These are phyloP conservation scores for Acleris holmiana DNA, from an alignment of 2,888 invertebrate genomes.

Conservation along the genomic window DNA sequence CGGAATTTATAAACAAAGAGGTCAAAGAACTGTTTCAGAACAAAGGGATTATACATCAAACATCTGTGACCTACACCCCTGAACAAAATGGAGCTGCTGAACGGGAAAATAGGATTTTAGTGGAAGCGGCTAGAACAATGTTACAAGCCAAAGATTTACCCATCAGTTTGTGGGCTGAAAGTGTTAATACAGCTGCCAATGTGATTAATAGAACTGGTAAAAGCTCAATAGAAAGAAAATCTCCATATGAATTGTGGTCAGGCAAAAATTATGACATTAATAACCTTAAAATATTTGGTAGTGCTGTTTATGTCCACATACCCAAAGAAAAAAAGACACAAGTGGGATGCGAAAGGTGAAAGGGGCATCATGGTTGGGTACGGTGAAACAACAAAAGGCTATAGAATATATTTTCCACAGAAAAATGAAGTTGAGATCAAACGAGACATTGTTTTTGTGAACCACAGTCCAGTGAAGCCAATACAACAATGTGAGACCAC, in stretches of 20 bases:
- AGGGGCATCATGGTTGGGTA: too few relatives aligned
- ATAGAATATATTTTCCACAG: too few relatives aligned
- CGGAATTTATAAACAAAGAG: slow-evolving; percentile 46
- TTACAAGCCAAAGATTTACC: slow-evolving; percentile 28
- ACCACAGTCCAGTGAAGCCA: too few relatives aligned
- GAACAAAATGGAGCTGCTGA: slow-evolving; percentile 59
- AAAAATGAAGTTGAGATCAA: too few relatives aligned
- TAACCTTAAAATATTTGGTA: neutral
- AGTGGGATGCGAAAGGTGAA: too few relatives aligned
- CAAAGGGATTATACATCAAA: slow-evolving; percentile 49
- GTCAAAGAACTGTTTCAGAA: slow-evolving; percentile 40
- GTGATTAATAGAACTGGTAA: slow-evolving; percentile 10
- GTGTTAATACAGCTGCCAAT: slow-evolving; percentile 37
- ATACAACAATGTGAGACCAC: too few relatives aligned
- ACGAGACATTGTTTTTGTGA: too few relatives aligned
- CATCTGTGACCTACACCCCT: slow-evolving; percentile 49
- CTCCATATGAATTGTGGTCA: slow-evolving; percentile 11
- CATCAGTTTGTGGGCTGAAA: slow-evolving; percentile 41
- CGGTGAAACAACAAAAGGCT: too few relatives aligned
- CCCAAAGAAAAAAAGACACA: too few relatives aligned
- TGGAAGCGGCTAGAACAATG: slow-evolving; percentile 50
- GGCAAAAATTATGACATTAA: neutral
- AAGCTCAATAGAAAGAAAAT: neutral
- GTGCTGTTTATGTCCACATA: neutral
- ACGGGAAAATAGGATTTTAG: slow-evolving; percentile 53